Conservation (phyloP, 2,113 vertebrate species). For the Otus sunia region DNA sequence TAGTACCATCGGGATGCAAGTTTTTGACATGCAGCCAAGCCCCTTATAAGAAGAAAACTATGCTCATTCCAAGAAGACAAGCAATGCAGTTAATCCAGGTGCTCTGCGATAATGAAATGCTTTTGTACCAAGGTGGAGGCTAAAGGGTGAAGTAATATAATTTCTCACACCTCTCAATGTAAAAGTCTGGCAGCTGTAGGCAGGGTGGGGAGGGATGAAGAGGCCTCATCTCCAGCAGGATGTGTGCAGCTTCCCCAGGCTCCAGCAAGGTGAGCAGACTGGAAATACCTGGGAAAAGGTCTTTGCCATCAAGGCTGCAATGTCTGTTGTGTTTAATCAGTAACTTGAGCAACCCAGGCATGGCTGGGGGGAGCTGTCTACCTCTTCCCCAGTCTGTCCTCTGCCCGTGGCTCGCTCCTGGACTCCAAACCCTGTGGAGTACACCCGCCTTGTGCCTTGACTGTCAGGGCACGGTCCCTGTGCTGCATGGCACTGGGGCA, state of each 20-base stretch:
- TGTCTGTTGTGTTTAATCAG: neutral
- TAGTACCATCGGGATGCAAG: neutral
- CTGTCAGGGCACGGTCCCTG: rapidly evolving
- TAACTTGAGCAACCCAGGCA: rapidly evolving
- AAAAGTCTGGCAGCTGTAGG: neutral
- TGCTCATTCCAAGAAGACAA: neutral
- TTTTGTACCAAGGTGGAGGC: neutral
- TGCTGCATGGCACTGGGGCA: neutral
- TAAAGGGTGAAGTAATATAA: neutral
- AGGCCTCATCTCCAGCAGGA: neutral
- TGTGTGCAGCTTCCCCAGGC: neutral
- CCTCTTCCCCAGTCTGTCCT: neutral
- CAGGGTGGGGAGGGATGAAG: neutral
- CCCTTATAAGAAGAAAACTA: neutral
- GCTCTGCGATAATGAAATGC: neutral
- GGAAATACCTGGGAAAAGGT: neutral
- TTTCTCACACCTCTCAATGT: rapidly evolving
- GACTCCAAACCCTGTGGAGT: neutral
- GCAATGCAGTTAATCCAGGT: neutral
- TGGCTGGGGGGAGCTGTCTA: neutral
- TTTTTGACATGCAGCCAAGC: neutral
- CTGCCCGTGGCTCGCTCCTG: rapidly evolving
- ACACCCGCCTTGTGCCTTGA: rapidly evolving
- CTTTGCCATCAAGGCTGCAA: neutral
- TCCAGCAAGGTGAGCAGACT: neutral